Conservation (phyloP, 2,888 invertebrate genomes). For the Cephus pygmeus region DNA sequence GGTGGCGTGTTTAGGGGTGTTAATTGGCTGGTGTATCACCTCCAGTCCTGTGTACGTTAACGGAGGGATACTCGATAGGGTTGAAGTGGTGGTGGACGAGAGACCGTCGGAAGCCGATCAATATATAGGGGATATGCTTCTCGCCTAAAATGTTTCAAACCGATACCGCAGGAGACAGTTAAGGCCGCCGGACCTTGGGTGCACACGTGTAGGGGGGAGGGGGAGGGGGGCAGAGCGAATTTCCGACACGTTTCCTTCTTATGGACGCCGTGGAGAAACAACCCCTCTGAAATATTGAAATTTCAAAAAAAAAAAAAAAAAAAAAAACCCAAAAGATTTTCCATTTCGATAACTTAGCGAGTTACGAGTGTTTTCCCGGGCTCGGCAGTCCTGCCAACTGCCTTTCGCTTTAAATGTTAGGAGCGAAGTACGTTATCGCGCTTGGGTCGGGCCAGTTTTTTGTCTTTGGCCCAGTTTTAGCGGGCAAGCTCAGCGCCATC, state of each 20-base stretch:
- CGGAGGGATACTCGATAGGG: conserved; percentile 44
- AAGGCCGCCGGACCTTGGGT: background rate
- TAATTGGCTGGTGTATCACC: conserved; percentile 59
- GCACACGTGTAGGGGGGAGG: background rate
- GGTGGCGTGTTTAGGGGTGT: conserved; percentile 58
- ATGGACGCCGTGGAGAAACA: background rate
- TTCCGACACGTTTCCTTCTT: background rate
- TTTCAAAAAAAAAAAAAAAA: background rate
- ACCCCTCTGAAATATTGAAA: background rate
- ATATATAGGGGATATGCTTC: conserved; percentile 45
- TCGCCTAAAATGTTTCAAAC: conserved; percentile 49
- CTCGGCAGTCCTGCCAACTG: background rate
- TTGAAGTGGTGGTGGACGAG: conserved; percentile 56
- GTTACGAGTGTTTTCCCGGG: background rate
- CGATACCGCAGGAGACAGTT: conserved; percentile 30
- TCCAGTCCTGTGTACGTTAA: conserved; percentile 41
- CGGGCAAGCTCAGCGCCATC: background rate
- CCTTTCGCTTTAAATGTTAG: background rate
- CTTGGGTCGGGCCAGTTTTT: background rate
- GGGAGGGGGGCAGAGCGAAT: too few species aligned
- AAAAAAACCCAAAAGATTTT: background rate
- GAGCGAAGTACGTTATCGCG: too few species aligned
- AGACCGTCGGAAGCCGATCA: conserved; percentile 54
- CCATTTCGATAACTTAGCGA: background rate
- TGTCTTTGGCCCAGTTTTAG: background rate